Evolutionary conservation across 1,140 invertebrate species (phyloP), one percentile per base, ranked within the genome.

Genomic region (Formica selysi): DNA sequence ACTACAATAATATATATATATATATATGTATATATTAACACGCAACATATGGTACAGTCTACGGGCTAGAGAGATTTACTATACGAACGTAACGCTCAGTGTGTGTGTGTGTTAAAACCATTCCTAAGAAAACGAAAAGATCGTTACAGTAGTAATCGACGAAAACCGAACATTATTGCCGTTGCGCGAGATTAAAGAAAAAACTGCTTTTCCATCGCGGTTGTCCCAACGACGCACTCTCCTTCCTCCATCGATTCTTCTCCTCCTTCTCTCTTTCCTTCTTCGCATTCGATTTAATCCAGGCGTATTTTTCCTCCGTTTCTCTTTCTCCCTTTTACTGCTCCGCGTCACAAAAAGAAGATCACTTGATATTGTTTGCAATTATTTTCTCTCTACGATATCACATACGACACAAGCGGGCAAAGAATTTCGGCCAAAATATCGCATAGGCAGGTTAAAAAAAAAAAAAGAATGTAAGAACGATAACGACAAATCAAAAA

Each of bases 41-140:
- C 61, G 32, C 76, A 62, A 85, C 70, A 76, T 90, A 90, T 88
- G 38, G 71, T 87, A 91, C 88, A 86, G 83, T 86, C 84, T 88
- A 89, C 38, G 80, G 19, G 36, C 86, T 91, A 89, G 16, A 51
- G 4, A 73, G 86, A 90, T 88, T 85, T 26, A 81, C 41, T 86
- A 57, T 26, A 78, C 62, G 71, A 90, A 88, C 70, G 64, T 84
- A 92, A 92, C 89, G 84, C 73, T 48, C 13, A 48, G 11, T 44
- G 44, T 44, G 2, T 86, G 44, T 48, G 61, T 36, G 8, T 90
- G 85, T 85, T 84, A 86, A 91, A 88, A 91, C 61, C 85, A 85
- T 86, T 59, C 83, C 86, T 86, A 87, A 83, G 57, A 88, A 91
- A 89, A 80, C 57, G 70, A 76, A 84, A 89, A 86, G 76, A 51